Base-by-base conservation (phyloP, 2,888 invertebrate species). In the Lycaena phlaeas region DNA sequence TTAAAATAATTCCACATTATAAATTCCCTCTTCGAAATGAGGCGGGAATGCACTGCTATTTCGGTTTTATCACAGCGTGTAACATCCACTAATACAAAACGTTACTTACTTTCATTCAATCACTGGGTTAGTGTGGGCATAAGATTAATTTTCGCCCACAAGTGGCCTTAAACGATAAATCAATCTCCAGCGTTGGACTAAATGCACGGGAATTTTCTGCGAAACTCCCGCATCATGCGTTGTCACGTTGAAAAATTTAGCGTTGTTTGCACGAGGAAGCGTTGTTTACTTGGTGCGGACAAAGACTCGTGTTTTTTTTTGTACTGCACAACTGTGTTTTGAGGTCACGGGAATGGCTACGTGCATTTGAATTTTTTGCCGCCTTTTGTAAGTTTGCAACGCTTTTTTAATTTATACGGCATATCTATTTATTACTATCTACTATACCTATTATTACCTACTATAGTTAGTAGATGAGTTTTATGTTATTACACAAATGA, bases 201-300 rank as follows among this genome's bases (percentile, higher is more conserved):
- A 30, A 30, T 26, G 36, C 9, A 7, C 14, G n/a, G 40, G 28
- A 42, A 42, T 51, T 43, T 59, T 56, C 53, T 45, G 44, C 46
- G 57, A 56, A 54, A 11, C 9, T 4, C 18, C 57, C 47, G n/a
- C n/a, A n/a, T n/a, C n/a, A n/a, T 44, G 51, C 5, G 43, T 51
- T 37, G 45, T 52, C 54, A 59, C 54, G 60, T 52, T 63, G 57
- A 67, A 63, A 61, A 61, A 65, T 61, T 61, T 59, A 60, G 51
- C 46, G n/a, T n/a, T 68, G 45, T 51, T 53, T 52, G 51, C 43
- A 60, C 52, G 66, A 70, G 73, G 72, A 74, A 70, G 59, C 54
- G 58, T 64, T 57, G 66, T 74, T 72, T 66, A 59, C 50, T n/a
- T 22, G 12, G 22, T 9, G 4, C 10, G 34, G 22, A 34, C 36